phyloP scores from a whole-genome alignment of 2,113 vertebrate genomes.

The Thalassarche chlororhynchos region DNA sequence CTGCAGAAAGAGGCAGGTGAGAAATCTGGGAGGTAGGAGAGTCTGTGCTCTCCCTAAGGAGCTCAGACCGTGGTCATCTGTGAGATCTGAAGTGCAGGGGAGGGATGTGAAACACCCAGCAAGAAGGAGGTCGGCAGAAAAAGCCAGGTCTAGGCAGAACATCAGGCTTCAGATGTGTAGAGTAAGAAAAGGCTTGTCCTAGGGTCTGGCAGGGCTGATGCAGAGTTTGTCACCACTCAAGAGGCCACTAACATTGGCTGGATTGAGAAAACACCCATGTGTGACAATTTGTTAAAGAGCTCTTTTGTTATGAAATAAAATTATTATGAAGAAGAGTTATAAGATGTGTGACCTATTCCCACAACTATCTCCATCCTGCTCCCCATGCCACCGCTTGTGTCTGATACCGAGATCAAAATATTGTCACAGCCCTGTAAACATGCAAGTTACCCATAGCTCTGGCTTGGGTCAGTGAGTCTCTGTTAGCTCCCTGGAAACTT shows the following conservation, averaged over 20 bases:
- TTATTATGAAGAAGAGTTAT: neutral
- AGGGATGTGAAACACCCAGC: neutral
- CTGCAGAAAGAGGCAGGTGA: neutral
- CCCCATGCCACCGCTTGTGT: too few species aligned
- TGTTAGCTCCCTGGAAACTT: neutral
- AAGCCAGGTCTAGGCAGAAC: neutral
- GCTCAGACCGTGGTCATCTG: neutral
- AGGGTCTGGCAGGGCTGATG: neutral
- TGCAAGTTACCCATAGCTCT: neutral
- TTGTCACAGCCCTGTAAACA: neutral
- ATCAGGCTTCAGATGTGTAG: neutral
- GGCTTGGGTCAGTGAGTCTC: rapidly evolving
- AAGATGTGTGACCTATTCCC: neutral
- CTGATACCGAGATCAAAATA: neutral
- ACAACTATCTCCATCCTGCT: neutral
- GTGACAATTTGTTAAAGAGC: neutral
- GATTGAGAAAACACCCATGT: neutral
- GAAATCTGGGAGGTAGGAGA: neutral
- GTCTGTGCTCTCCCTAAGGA: neutral
- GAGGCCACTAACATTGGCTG: neutral
- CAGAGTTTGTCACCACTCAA: neutral
- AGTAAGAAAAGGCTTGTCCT: neutral
- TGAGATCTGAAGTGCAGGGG: neutral
- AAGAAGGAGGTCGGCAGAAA: neutral
- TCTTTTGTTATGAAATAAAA: neutral